phyloP scores from a whole-genome alignment of 2,888 invertebrate genomes.

The Lochmaea crataegi region DNA sequence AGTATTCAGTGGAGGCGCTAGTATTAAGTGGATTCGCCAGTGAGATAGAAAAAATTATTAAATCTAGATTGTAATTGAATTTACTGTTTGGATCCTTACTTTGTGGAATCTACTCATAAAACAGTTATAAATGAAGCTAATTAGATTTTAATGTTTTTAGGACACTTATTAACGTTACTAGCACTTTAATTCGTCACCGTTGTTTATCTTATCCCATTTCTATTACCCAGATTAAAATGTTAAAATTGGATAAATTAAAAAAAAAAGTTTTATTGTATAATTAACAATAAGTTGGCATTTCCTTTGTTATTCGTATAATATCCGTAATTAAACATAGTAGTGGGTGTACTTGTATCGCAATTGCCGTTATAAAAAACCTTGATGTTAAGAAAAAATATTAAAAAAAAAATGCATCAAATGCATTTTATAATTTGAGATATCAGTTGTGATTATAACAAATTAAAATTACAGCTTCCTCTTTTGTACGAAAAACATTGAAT shows the following conservation, averaged over 20 bases:
- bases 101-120: too few species aligned
- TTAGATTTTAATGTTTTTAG: too few species aligned
- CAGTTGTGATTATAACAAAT: slow-evolving; percentile 25
- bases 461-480: slow-evolving; percentile 23
- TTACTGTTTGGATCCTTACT: too few species aligned
- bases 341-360: slow-evolving; percentile 10
- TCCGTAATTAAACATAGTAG: slow-evolving; percentile 6
- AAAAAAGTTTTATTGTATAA: slow-evolving; percentile 8
- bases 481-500: slow-evolving; percentile 14
- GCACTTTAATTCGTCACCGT: neutral
- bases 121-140: too few species aligned
- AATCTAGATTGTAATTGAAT: too few species aligned
- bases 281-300: slow-evolving; percentile 10
- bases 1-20: too few species aligned
- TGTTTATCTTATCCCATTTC: slow-evolving; percentile 7
- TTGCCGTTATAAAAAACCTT: slow-evolving; percentile 27
- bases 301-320: slow-evolving; percentile 11
- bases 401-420: slow-evolving; percentile 20
- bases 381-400: slow-evolving; percentile 24
- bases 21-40: too few species aligned
- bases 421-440: slow-evolving; percentile 30
- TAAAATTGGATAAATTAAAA: neutral
- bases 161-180: too few species aligned
- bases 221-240: neutral
- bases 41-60: too few species aligned